These are phyloP conservation scores for Trachymyrmex septentrionalis DNA, from an alignment of 1,140 invertebrate species.

Conservation along the genomic window DNA sequence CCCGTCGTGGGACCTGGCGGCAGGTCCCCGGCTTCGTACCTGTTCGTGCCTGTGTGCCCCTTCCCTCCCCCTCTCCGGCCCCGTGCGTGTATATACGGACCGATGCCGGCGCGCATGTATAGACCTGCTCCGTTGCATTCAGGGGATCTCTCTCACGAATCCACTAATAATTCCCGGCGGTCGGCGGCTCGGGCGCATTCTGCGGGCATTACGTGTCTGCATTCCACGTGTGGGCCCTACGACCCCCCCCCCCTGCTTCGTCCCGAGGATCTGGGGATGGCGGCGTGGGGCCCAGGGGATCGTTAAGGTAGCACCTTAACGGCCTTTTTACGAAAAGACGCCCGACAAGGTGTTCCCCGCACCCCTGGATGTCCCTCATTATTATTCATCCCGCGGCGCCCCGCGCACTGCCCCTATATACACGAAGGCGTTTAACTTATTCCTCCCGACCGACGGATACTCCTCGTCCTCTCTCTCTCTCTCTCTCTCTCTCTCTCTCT, in stretches of 20 bases:
- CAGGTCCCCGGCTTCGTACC: conserved; percentile 68
- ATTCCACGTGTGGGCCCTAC: conserved; percentile 82
- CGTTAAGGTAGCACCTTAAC: conserved; percentile 79
- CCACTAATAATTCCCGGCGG: conserved; percentile 82
- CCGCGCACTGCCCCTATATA: conserved; percentile 41
- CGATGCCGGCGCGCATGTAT: conserved; percentile 14
- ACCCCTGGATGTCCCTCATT: conserved; percentile 75
- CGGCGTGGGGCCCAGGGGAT: conserved; percentile 68
- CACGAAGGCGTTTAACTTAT: conserved; percentile 55
- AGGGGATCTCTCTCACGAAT: conserved; percentile 79
- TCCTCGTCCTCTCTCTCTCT: not conserved
- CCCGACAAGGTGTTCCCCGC: conserved; percentile 71
- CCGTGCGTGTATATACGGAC: not conserved
- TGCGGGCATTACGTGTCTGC: conserved; percentile 84
- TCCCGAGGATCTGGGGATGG: not conserved
- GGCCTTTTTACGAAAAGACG: conserved; percentile 77
- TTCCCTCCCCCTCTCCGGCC: not conserved
- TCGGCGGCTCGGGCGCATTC: conserved; percentile 78
- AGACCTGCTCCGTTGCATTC: conserved; percentile 74
- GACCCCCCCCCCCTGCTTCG: conserved; percentile 59
- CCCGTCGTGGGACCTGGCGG: conserved; percentile 53
- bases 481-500: conserved; percentile 14
- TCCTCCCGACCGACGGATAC: conserved; percentile 26
- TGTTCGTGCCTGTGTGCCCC: conserved; percentile 68
- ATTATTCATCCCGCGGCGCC: conserved; percentile 81